These are phyloP conservation scores for Pseudorhombus dupliciocellatus DNA, from an alignment of 2,113 vertebrate genomes.

Conservation along the genomic window DNA sequence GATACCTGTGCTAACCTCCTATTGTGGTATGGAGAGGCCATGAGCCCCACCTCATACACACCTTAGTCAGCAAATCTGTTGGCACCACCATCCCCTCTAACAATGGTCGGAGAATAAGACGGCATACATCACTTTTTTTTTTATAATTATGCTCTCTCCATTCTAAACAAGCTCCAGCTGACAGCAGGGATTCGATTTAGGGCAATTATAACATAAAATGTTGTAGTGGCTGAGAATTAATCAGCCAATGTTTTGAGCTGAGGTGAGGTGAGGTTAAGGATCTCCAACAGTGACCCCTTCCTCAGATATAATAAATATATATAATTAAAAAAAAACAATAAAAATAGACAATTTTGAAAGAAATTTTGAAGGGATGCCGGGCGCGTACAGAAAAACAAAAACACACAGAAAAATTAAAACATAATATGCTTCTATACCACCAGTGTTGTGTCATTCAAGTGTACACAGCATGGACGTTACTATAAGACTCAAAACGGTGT, in stretches of 20 bases:
- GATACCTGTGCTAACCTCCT: constrained; percentile 9
- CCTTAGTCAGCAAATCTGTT: constrained; percentile 19
- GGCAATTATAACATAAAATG: constrained; percentile 36
- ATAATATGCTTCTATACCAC: too few species aligned
- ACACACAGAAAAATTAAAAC: too few species aligned
- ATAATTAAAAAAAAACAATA: too few species aligned
- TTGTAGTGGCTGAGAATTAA: constrained; percentile 39
- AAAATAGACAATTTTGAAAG: too few species aligned
- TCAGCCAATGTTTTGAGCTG: constrained; percentile 35
- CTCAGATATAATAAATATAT: too few species aligned
- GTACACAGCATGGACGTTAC: too few species aligned
- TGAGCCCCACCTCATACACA: constrained; percentile 24
- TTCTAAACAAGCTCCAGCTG: constrained; percentile 39
- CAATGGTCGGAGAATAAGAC: neutral
- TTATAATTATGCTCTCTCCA: constrained; percentile 24
- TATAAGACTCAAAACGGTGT: too few species aligned
- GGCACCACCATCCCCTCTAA: constrained; percentile 13
- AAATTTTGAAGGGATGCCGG: too few species aligned
- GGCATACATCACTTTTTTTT: constrained; percentile 22
- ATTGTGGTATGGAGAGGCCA: neutral
- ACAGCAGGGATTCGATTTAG: constrained; percentile 42
- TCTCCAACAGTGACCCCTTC: too few species aligned
- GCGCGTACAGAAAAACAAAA: too few species aligned
- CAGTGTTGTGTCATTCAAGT: too few species aligned
- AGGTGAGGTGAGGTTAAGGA: constrained; percentile 31